Conservation (phyloP, 1,140 invertebrate genomes). For the Batillaria attramentaria region DNA sequence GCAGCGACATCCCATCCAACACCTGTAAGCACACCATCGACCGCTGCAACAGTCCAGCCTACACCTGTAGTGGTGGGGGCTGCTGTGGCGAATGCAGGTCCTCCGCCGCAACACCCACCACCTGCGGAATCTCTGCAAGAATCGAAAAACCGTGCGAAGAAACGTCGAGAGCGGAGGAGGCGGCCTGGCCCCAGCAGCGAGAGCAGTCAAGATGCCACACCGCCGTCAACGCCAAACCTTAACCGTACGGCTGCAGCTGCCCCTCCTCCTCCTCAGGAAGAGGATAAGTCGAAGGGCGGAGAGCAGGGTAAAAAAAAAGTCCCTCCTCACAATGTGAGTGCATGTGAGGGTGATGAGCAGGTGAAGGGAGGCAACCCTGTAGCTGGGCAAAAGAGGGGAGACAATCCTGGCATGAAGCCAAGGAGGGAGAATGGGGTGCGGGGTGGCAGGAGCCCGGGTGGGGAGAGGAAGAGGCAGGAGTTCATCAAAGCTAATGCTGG, state of each 20-base stretch:
- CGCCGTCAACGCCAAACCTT: not conserved
- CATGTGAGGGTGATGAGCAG: constrained; percentile 17
- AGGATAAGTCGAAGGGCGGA: not conserved
- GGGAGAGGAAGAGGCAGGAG: constrained; percentile 25
- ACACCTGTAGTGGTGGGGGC: not conserved
- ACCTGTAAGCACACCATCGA: too few species aligned
- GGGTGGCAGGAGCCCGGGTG: constrained; percentile 4
- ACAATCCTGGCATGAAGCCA: not conserved
- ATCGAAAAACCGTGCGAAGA: not conserved
- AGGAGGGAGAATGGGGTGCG: constrained; percentile 25
- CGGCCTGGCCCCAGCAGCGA: constrained; percentile 5
- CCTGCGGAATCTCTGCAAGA: not conserved
- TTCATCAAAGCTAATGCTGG: not conserved
- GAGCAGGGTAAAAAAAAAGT: constrained; percentile 30
- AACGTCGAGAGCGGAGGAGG: not conserved
- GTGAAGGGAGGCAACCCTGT: constrained; percentile 23
- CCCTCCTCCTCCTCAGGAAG: not conserved
- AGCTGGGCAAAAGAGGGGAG: constrained; percentile 1
- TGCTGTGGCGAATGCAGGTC: not conserved
- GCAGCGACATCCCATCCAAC: too few species aligned
- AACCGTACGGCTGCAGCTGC: too few species aligned
- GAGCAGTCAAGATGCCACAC: not conserved
- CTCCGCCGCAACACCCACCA: too few species aligned
- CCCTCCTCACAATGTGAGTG: constrained; percentile 26
- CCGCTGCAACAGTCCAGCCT: not conserved